A percentile compares a stretch with the other conserved stretches of the same genome.
Evolutionary conservation across 2,888 invertebrate genomes (phyloP).

Genomic region (Loripinus fragilis): DNA sequence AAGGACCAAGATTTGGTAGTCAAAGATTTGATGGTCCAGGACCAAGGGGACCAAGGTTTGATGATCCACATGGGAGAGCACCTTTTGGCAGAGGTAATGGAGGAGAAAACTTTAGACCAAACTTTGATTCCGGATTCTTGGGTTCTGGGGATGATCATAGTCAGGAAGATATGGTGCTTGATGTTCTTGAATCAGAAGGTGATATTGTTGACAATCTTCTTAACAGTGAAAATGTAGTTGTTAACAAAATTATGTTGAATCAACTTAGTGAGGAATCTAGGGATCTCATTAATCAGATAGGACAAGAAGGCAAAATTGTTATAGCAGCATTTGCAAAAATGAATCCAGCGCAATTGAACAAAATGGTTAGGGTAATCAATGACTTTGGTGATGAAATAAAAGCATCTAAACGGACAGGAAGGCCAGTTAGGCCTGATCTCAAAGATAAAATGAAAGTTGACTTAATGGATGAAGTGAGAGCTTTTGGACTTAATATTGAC

Average conservation of each 20-base stretch:
- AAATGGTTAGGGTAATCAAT: constrained; percentile 50
- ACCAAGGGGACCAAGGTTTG: constrained; percentile 1
- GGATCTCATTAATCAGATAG: constrained; percentile 43
- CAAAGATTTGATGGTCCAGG: constrained; percentile 38
- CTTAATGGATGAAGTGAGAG: constrained; percentile 44
- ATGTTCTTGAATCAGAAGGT: not conserved
- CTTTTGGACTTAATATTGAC: constrained; percentile 31
- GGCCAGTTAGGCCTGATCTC: constrained; percentile 33
- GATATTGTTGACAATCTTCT: constrained; percentile 25
- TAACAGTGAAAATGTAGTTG: constrained; percentile 43
- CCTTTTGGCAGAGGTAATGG: constrained; percentile 29
- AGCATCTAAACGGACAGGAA: constrained; percentile 36
- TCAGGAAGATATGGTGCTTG: constrained; percentile 14
- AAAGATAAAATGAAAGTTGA: constrained; percentile 48
- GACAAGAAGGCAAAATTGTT: constrained; percentile 47
- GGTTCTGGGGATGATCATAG: constrained; percentile 20
- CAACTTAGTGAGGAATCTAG: constrained; percentile 45
- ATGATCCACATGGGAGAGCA: constrained; percentile 23
- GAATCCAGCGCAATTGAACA: constrained; percentile 55
- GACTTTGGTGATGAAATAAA: constrained; percentile 55
- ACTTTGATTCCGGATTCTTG: constrained; percentile 15
- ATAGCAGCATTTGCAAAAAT: constrained; percentile 42
- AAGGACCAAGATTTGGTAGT: constrained; percentile 23
- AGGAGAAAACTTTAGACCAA: constrained; percentile 21
- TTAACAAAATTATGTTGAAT: constrained; percentile 56